Evolutionary conservation across 2,797 vertebrate genomes (phyloP), one percentile per base, ranked within the genome.

Genomic region (Alosa sapidissima): DNA sequence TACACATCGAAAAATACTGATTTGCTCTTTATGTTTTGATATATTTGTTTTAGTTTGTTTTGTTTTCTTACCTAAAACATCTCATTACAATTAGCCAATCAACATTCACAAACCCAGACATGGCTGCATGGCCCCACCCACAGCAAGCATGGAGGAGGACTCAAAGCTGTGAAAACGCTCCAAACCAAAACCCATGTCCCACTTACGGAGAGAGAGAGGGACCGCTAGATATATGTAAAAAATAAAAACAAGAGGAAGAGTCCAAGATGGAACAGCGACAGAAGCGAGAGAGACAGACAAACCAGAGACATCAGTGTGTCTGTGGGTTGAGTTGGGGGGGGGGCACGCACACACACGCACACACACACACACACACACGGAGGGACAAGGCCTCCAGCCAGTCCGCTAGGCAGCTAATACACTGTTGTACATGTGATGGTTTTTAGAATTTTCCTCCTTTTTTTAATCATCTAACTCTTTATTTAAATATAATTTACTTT

Each of bases 401-500:
- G n/a, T 24, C 58, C 21, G 16, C 72, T 78, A 78, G 72, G 72
- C 95, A 95, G 91, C 96, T 97, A 98, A 97, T 96, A 99, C 98
- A 99, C 97, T 98, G 97, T 97, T 96, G 96, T 97, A 98, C 97
- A 97, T 96, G 96, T 96, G 93, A 90, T 94, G 72, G 49, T 55
- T 3, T 55, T 78, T 45, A 47, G 72, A 4, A 89, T 87, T 95
- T 95, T 96, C 91, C 92, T 94, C 36, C 72, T 89, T 84, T 95
- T 97, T 94, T 92, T 92, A 93, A 94, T 94, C 94, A 96, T 96
- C 97, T 97, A 97, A 94, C 92, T 94, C 95, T 97, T 98, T 97
- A 96, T 98, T 98, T 98, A 98, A 98, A 98, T 98, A 99, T 97
- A 98, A 98, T 98, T 97, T 97, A 98, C 95, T 98, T 93, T 96